These are phyloP conservation scores for Lipophrys pholis DNA, from an alignment of 2,113 vertebrate species.

Conservation along the genomic window DNA sequence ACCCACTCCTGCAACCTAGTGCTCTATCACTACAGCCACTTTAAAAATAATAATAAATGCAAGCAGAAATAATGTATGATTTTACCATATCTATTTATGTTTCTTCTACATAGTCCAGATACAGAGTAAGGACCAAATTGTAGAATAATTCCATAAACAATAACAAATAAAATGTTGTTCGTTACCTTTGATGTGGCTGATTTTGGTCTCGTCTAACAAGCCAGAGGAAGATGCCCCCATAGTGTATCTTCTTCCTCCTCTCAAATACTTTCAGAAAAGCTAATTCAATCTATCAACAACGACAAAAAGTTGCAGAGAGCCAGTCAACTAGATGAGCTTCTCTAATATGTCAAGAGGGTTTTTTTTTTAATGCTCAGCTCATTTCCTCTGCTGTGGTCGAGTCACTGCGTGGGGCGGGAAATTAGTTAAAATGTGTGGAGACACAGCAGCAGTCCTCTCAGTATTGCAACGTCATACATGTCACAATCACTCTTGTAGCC, in stretches of 20 bases:
- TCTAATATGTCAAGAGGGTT: conserved; percentile 24
- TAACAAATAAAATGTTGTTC: not conserved
- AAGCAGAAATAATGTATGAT: too few species aligned
- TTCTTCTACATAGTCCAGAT: too few species aligned
- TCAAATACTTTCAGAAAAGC: not conserved
- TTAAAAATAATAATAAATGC: too few species aligned
- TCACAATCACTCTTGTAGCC: conserved; percentile 1
- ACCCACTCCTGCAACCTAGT: too few species aligned
- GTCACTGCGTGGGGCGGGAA: conserved; percentile 46
- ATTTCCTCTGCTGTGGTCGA: conserved; percentile 59
- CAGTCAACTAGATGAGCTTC: conserved; percentile 33
- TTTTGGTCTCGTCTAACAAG: conserved; percentile 71
- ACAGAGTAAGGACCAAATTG: too few species aligned
- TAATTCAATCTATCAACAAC: not conserved
- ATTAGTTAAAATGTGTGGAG: not conserved
- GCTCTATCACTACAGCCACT: too few species aligned
- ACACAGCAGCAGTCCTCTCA: conserved; percentile 2
- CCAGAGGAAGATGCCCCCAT: conserved; percentile 77
- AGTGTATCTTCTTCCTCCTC: conserved; percentile 3
- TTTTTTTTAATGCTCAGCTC: conserved; percentile 38
- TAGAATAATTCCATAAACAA: not conserved
- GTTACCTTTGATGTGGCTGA: conserved; percentile 70
- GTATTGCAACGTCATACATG: not conserved
- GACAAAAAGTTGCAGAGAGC: not conserved
- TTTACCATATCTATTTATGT: too few species aligned